Evolutionary conservation across 2,797 vertebrate species (phyloP).

Genomic region (Propithecus deckenii): DNA sequence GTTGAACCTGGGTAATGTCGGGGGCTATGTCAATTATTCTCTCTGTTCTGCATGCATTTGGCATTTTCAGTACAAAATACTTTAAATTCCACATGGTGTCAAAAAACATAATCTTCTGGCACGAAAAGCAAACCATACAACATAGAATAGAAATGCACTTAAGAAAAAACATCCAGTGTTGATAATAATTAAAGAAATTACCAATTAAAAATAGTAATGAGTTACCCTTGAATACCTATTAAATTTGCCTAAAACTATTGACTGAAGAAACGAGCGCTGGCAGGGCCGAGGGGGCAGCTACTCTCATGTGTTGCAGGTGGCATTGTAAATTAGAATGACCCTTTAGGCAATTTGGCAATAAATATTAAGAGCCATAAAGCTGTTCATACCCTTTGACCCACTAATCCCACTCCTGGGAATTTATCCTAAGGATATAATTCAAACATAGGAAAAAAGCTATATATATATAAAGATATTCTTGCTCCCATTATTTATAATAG

Average conservation of each 20-base stretch:
- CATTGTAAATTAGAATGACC: slow-evolving; percentile 73
- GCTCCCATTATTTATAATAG: slow-evolving; percentile 74
- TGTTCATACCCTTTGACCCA: slow-evolving; percentile 76
- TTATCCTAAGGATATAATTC: slow-evolving; percentile 72
- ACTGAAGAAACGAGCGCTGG: background rate
- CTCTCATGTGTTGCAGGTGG: slow-evolving; percentile 66
- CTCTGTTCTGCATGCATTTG: background rate
- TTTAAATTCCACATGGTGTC: slow-evolving; percentile 33
- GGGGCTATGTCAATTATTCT: background rate
- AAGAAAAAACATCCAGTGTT: background rate
- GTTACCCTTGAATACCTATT: slow-evolving; percentile 10
- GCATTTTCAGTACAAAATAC: slow-evolving; percentile 47
- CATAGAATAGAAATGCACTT: slow-evolving; percentile 13
- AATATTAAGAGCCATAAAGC: slow-evolving; percentile 78
- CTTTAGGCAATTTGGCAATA: slow-evolving; percentile 67
- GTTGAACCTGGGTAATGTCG: background rate
- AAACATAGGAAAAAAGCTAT: slow-evolving; percentile 61
- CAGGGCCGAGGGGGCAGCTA: background rate
- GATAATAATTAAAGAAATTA: slow-evolving; percentile 3
- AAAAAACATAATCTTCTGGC: background rate
- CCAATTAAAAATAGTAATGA: slow-evolving; percentile 24
- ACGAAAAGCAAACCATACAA: slow-evolving; percentile 6
- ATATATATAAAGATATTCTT: slow-evolving; percentile 71
- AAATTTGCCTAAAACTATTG: slow-evolving; percentile 33
- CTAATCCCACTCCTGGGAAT: slow-evolving; percentile 79